These are phyloP conservation scores for Sicus ferrugineus DNA, from an alignment of 2,888 invertebrate genomes.

Conservation along the genomic window DNA sequence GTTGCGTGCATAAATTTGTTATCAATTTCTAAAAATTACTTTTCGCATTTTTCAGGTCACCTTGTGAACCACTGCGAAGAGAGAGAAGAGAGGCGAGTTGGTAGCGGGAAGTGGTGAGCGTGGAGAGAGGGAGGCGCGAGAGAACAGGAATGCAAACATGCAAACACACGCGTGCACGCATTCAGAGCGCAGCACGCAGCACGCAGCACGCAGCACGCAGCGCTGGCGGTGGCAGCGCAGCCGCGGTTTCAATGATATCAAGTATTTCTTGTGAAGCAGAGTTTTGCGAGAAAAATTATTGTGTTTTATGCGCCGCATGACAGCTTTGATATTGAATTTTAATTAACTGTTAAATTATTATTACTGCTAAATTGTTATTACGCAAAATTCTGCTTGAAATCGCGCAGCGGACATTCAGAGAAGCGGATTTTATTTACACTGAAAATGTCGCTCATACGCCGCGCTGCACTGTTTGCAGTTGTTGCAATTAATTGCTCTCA, in stretches of 20 bases:
- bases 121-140: neutral
- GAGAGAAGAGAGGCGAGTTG: neutral
- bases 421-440: neutral
- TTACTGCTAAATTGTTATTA: too few relatives aligned
- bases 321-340: too few relatives aligned
- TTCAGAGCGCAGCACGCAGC: neutral
- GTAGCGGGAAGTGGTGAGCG: neutral
- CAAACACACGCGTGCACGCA: neutral
- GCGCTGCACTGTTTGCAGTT: neutral
- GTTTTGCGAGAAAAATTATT: too few relatives aligned
- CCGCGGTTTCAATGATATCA: neutral
- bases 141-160: too few relatives aligned
- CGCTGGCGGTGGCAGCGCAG: neutral
- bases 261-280: too few relatives aligned
- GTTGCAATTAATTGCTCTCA: neutral
- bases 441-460: neutral
- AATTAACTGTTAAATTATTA: too few relatives aligned
- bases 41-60: constrained; percentile 15
- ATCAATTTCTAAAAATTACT: constrained; percentile 29
- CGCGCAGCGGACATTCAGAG: neutral
- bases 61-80: neutral
- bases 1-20: constrained; percentile 8
- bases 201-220: neutral
- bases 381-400: too few relatives aligned
- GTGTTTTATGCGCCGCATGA: too few relatives aligned